Conservation (phyloP, 2,113 vertebrate species). For the Probosciger aterrimus region DNA sequence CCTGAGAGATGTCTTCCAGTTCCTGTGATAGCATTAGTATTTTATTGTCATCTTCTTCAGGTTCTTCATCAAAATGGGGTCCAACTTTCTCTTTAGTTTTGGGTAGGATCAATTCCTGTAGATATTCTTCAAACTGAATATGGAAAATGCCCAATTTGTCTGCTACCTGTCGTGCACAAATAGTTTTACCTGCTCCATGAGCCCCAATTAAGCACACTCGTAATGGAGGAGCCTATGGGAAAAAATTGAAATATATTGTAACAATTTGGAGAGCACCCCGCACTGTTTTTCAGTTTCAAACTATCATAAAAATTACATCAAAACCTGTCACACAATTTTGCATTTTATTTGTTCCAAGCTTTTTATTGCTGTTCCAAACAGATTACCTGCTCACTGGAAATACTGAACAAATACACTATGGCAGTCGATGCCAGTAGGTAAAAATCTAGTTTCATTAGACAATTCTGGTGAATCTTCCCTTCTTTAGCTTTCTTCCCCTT, state of each 20-base stretch:
- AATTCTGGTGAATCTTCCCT: background rate
- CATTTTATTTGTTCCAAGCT: background rate
- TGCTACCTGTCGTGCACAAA: slow-evolving; percentile 79
- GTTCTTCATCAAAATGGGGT: slow-evolving; percentile 74
- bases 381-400: background rate
- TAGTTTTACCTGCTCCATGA: slow-evolving; percentile 86
- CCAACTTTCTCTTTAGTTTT: slow-evolving; percentile 80
- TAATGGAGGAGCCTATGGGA: slow-evolving; percentile 83
- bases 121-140: slow-evolving; percentile 87
- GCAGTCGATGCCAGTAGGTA: background rate
- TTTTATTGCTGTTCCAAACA: background rate
- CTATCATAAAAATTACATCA: background rate
- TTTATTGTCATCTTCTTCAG: slow-evolving; percentile 68
- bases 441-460: background rate
- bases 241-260: background rate
- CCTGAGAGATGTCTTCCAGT: slow-evolving; percentile 1
- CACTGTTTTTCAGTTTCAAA: background rate
- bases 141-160: slow-evolving; percentile 87
- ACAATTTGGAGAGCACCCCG: background rate
- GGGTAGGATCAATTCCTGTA: slow-evolving; percentile 85
- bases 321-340: background rate
- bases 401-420: background rate
- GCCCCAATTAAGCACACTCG: slow-evolving; percentile 84
- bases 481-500: background rate
- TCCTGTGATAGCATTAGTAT: slow-evolving; percentile 24